These are phyloP conservation scores for Nomada lathburiana DNA, from an alignment of 2,888 invertebrate genomes.

Conservation along the genomic window DNA sequence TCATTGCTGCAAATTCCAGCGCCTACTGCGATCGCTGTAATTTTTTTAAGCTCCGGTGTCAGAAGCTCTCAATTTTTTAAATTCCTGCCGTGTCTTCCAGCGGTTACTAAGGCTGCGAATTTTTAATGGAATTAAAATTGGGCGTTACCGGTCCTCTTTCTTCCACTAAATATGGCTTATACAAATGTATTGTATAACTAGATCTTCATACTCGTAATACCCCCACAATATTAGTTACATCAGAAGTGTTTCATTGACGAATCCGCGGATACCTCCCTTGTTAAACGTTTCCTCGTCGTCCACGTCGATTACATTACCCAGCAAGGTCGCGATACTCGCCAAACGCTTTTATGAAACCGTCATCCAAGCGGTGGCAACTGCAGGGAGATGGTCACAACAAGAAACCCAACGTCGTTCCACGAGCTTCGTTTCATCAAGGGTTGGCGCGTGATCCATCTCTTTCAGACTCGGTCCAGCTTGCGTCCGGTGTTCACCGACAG, in stretches of 20 bases:
- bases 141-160: no score
- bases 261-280: neutral
- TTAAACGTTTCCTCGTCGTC: conserved; percentile 13
- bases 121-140: no score
- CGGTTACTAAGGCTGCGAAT: no score
- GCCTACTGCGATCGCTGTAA: no score
- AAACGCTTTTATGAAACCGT: conserved; percentile 36
- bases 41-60: no score
- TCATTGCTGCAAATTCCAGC: no score
- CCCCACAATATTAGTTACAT: no score
- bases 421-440: conserved; percentile 44
- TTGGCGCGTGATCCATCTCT: conserved; percentile 62
- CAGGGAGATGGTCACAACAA: neutral
- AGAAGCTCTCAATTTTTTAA: no score
- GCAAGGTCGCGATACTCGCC: conserved; percentile 26
- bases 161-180: no score
- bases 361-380: conserved; percentile 24
- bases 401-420: conserved; percentile 23
- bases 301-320: conserved; percentile 43
- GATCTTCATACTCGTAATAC: no score
- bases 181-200: no score
- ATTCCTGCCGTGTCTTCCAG: no score
- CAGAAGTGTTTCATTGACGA: neutral
- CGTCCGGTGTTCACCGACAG: neutral
- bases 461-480: conserved; percentile 49